Conservation (phyloP, 2,113 vertebrate species). For the Morone chrysops region DNA sequence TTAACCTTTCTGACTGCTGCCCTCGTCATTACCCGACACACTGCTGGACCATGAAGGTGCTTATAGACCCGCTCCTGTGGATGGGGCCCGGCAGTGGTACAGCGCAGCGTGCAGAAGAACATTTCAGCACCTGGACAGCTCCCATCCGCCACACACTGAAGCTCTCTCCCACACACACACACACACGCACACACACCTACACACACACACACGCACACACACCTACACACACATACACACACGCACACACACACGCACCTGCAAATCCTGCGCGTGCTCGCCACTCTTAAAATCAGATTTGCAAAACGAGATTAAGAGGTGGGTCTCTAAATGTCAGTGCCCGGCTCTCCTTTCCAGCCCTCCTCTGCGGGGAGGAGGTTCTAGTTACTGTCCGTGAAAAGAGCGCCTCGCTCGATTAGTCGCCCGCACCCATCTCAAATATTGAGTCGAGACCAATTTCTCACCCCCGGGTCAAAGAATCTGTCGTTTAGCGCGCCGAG, state of each 20-base stretch:
- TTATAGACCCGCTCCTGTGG: not conserved
- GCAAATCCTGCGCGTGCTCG: not conserved
- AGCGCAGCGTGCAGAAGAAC: not conserved
- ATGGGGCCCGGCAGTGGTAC: too few species aligned
- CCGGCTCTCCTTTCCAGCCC: constrained; percentile 57
- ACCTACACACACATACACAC: not conserved
- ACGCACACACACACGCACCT: not conserved
- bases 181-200: too few species aligned
- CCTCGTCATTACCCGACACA: not conserved
- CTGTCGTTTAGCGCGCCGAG: constrained; percentile 52
- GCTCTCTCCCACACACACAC: too few species aligned
- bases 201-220: too few species aligned
- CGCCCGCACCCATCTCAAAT: constrained; percentile 57
- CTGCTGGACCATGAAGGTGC: not conserved
- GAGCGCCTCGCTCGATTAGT: constrained; percentile 70
- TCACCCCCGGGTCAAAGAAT: constrained; percentile 45
- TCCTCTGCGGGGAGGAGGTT: constrained; percentile 55
- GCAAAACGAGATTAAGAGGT: constrained; percentile 64
- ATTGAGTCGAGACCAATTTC: constrained; percentile 48
- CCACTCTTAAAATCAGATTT: constrained; percentile 64
- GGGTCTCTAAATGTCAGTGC: constrained; percentile 70
- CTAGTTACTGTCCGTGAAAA: constrained; percentile 69
- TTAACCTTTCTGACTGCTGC: constrained; percentile 40
- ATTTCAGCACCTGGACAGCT: constrained; percentile 59
- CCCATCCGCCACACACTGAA: not conserved